phyloP scores from a whole-genome alignment of 2,888 invertebrate species.

The Leptarthrus brevirostris region DNA sequence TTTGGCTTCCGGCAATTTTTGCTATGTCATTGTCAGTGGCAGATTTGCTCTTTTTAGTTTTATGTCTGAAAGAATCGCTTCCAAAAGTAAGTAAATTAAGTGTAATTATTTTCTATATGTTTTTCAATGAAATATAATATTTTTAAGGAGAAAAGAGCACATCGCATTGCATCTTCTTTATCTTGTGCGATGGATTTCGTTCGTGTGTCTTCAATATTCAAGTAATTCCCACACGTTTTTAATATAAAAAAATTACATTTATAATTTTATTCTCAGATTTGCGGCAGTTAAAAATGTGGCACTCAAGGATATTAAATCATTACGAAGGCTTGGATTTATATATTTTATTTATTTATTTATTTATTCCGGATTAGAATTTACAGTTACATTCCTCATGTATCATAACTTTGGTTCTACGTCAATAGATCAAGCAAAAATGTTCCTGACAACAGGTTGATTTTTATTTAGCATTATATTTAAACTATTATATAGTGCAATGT shows the following conservation, averaged over 20 bases:
- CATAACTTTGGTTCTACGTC: slow-evolving; percentile 90
- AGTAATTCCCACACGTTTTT: no score
- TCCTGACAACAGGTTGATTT: slow-evolving; percentile 85
- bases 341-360: slow-evolving; percentile 94
- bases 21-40: slow-evolving; percentile 79
- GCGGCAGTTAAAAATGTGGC: slow-evolving; percentile 76
- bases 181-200: slow-evolving; percentile 75
- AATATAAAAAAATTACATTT: slow-evolving; percentile 59
- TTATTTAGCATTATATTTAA: slow-evolving; percentile 12
- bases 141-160: slow-evolving; percentile 74
- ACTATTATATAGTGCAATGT: not conserved
- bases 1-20: slow-evolving; percentile 82
- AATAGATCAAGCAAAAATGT: slow-evolving; percentile 98
- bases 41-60: slow-evolving; percentile 80
- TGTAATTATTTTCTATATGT: no score
- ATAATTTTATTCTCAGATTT: slow-evolving; percentile 72
- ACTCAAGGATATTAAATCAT: slow-evolving; percentile 72
- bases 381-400: slow-evolving; percentile 95
- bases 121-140: not conserved
- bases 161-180: slow-evolving; percentile 74
- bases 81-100: slow-evolving; percentile 71
- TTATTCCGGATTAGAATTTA: slow-evolving; percentile 97
- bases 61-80: slow-evolving; percentile 86
- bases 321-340: slow-evolving; percentile 77
- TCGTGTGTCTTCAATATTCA: slow-evolving; percentile 72